A percentile compares a stretch with the other conserved stretches of the same genome.
Conservation (phyloP, 1,140 invertebrate genomes). For the Pseudomyrmex dendroicus region DNA sequence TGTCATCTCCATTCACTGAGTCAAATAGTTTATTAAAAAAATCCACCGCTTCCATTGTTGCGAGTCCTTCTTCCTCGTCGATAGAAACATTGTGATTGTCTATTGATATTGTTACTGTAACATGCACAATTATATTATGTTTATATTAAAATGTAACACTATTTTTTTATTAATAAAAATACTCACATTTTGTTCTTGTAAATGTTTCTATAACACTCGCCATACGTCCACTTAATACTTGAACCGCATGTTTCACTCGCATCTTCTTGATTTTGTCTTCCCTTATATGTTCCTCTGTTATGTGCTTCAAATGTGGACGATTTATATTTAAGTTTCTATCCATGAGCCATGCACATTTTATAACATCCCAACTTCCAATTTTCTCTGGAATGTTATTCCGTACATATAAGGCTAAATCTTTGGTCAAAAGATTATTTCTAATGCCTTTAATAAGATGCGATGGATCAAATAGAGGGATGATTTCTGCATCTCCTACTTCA, state of each 20-base stretch:
- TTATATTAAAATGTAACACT: neutral
- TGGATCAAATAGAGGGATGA: too few relatives aligned
- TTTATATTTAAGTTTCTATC: neutral
- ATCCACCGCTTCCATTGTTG: too few relatives aligned
- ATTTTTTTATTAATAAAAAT: neutral
- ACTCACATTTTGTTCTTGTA: too few relatives aligned
- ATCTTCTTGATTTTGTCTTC: constrained; percentile 3
- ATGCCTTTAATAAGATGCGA: too few relatives aligned
- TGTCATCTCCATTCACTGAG: too few relatives aligned
- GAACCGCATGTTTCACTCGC: neutral
- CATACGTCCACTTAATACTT: neutral
- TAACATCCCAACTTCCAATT: neutral
- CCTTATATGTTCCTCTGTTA: neutral
- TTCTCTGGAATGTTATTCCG: too few relatives aligned
- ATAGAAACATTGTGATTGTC: too few relatives aligned
- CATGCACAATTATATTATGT: neutral
- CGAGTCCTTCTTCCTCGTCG: too few relatives aligned
- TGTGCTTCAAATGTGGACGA: neutral
- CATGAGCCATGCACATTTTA: neutral
- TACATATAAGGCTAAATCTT: neutral
- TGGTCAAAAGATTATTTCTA: neutral
- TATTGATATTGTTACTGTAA: too few relatives aligned
- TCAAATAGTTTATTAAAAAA: too few relatives aligned
- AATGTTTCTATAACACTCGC: neutral
- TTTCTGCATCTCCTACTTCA: neutral